Evolutionary conservation across 2,797 vertebrate genomes (phyloP), one percentile per base, ranked within the genome.

Genomic region (Rhadinocentrus ornatus): DNA sequence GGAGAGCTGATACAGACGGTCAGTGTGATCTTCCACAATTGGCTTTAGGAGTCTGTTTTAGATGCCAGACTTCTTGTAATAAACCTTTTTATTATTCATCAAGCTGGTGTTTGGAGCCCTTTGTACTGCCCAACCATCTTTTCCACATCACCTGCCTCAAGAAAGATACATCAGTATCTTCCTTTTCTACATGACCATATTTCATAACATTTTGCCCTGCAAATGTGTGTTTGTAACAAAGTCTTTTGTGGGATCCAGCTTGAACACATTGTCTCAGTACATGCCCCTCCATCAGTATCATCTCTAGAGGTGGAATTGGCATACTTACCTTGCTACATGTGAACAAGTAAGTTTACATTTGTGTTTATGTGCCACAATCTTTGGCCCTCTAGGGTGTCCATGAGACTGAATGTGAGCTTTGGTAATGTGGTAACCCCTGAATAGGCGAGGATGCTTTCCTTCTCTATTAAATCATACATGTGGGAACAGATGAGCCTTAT

Each of bases 401-500:
- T 62, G 37, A 66, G 77, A 61, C 69, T 66, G 67, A 69, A 71
- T 73, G 66, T 34, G 69, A 80, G 75, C 64, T 27, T 1, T 72
- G 83, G 80, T 90, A 90, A 91, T 89, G 85, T 60, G 63, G 75
- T 83, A 77, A 66, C 83, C 80, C 67, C 71, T 69, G 61, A 76
- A 80, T 66, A 37, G 65, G 62, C 2, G 26, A 67, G 48, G 61
- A 52, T 64, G 75, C 76, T 78, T 82, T 86, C 83, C 65, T 66
- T 89, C 83, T 87, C 78, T 82, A 87, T 90, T 91, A 92, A 88
- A 86, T 75, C 77, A 79, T 77, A 89, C 82, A 78, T 69, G 84
- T 80, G 76, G 81, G 83, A 84, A 75, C 77, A 91, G 83, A 90
- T 88, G 85, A 92, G 82, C 68, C 84, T 89, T 86, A 87, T 86